phyloP scores from a whole-genome alignment of 1,140 invertebrate genomes.

The Diorhabda carinulata region DNA sequence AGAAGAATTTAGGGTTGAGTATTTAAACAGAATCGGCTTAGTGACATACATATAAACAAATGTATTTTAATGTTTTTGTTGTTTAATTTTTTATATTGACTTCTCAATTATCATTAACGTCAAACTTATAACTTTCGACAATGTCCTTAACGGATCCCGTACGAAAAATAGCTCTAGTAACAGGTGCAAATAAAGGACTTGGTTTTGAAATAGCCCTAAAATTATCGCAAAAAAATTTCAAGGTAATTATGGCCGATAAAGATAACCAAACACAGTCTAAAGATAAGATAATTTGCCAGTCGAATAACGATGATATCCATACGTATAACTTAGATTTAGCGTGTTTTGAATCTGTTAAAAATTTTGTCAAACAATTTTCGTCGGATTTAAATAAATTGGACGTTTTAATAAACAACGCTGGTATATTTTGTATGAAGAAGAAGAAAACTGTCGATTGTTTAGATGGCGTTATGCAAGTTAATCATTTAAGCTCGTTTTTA shows the following conservation, averaged over 20 bases:
- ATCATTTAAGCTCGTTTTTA: conserved; percentile 64
- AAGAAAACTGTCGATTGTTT: conserved; percentile 57
- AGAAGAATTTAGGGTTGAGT: no score
- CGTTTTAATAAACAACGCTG: conserved; percentile 67
- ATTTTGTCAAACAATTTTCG: conserved; percentile 52
- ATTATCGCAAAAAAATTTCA: conserved; percentile 71
- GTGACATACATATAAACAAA: no score
- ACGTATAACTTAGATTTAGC: conserved; percentile 47
- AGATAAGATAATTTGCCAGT: conserved; percentile 44
- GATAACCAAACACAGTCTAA: conserved; percentile 66
- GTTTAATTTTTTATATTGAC: no score
- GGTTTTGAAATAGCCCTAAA: conserved; percentile 82
- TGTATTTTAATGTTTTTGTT: no score
- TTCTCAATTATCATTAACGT: no score
- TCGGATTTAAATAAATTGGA: conserved; percentile 54
- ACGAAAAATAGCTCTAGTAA: conserved; percentile 77
- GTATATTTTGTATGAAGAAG: conserved; percentile 43
- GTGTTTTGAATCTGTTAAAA: conserved; percentile 51
- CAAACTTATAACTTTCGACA: neutral
- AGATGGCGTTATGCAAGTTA: conserved; percentile 59
- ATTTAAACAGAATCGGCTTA: no score
- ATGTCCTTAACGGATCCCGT: conserved; percentile 1
- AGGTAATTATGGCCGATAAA: conserved; percentile 84
- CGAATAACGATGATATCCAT: conserved; percentile 28
- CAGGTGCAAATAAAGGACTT: conserved; percentile 84